phyloP scores from a whole-genome alignment of 2,113 vertebrate genomes.

The Setophaga coronata region DNA sequence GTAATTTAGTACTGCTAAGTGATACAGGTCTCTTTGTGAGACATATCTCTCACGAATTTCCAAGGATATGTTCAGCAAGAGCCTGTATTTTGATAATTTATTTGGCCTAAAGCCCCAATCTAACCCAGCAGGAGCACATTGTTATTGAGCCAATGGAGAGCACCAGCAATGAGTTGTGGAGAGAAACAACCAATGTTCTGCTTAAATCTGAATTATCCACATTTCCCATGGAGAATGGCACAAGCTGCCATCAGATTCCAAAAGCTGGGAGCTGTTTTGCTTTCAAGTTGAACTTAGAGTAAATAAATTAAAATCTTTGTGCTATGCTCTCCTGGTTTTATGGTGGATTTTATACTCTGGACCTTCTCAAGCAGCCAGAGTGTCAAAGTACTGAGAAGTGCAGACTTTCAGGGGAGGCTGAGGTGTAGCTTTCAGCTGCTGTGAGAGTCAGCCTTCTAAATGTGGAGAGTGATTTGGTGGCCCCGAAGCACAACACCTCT shows the following conservation, averaged over 20 bases:
- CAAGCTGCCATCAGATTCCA: background rate
- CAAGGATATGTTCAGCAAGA: background rate
- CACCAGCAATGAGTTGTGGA: background rate
- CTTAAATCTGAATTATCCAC: background rate
- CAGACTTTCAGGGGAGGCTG: background rate
- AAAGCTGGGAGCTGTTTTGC: background rate
- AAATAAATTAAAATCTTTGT: background rate
- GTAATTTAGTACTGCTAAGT: background rate
- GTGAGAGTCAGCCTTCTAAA: background rate
- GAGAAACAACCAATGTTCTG: background rate
- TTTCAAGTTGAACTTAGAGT: background rate
- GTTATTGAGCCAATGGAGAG: background rate
- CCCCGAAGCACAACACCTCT: background rate
- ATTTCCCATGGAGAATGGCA: rapidly evolving
- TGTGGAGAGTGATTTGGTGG: background rate
- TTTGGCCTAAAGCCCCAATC: background rate
- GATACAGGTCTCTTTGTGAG: background rate
- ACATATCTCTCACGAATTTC: rapidly evolving
- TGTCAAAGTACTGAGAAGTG: background rate
- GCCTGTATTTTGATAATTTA: background rate
- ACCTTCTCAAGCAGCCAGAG: background rate
- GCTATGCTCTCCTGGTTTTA: background rate
- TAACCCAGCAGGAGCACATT: background rate
- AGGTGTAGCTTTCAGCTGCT: background rate
- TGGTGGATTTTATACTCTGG: background rate